Evolutionary conservation across 2,888 invertebrate genomes (phyloP).

Genomic region (Nymphalis urticae): DNA sequence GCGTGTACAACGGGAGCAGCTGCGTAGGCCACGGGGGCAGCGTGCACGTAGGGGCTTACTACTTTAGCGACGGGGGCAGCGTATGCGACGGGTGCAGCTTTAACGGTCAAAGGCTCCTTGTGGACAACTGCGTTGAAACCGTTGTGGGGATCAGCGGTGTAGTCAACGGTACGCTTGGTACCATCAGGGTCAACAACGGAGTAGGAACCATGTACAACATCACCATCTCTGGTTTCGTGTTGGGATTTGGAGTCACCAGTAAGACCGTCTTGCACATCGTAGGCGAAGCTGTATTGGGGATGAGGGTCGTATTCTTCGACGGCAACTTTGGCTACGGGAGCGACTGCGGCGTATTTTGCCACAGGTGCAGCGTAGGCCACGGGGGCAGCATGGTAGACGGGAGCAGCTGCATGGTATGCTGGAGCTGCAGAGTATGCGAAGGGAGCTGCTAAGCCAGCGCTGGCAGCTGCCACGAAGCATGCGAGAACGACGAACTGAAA

Average conservation of each 20-base stretch:
- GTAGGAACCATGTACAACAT: conserved; percentile 77
- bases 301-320: conserved; percentile 59
- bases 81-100: conserved; percentile 53
- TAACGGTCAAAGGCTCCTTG: conserved; percentile 64
- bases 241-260: conserved; percentile 76
- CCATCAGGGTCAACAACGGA: conserved; percentile 81
- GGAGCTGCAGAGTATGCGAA: conserved; percentile 41
- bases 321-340: conserved; percentile 65
- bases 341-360: conserved; percentile 49
- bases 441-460: conserved; percentile 60
- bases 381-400: conserved; percentile 70
- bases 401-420: conserved; percentile 49
- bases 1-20: conserved; percentile 54
- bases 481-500: conserved; percentile 67
- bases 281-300: conserved; percentile 79
- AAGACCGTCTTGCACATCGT: conserved; percentile 80
- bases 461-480: conserved; percentile 65
- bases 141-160: conserved; percentile 73
- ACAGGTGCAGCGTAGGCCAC: conserved; percentile 49
- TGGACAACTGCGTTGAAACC: conserved; percentile 82
- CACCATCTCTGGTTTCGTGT: conserved; percentile 73
- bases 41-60: conserved; percentile 21
- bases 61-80: conserved; percentile 43
- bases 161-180: conserved; percentile 79
- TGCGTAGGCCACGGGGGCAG: conserved; percentile 56